Evolutionary conservation across 2,797 vertebrate genomes (phyloP).

Genomic region (Gouania willdenowi): DNA sequence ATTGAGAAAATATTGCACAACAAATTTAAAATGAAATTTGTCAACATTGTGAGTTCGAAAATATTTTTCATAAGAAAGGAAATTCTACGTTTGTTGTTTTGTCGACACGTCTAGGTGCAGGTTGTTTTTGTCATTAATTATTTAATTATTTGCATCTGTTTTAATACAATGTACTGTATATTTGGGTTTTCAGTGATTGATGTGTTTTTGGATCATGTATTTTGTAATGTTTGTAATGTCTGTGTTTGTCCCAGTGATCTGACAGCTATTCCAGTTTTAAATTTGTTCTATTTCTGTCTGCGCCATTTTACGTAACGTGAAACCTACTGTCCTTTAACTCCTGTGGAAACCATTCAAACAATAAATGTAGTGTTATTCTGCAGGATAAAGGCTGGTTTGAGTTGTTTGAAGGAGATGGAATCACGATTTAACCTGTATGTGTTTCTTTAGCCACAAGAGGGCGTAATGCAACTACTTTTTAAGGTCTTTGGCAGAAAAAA

Average conservation of each 20-base stretch:
- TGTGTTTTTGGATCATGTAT: constrained; percentile 19
- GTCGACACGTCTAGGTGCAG: too few relatives aligned
- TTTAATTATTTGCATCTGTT: constrained; percentile 53
- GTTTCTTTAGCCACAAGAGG: constrained; percentile 42
- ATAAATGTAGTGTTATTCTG: constrained; percentile 36
- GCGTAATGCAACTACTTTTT: constrained; percentile 22
- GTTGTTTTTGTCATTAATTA: too few relatives aligned
- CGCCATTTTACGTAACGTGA: constrained; percentile 20
- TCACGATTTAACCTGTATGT: too few relatives aligned
- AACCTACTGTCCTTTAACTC: constrained; percentile 22
- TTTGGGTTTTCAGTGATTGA: constrained; percentile 33
- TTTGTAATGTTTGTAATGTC: constrained; percentile 38
- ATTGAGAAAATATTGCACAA: constrained; percentile 54
- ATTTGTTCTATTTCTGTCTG: constrained; percentile 42
- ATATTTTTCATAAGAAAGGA: constrained; percentile 55
- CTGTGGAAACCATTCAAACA: constrained; percentile 43
- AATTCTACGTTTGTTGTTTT: too few relatives aligned
- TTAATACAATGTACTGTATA: constrained; percentile 51
- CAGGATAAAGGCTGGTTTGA: too few relatives aligned
- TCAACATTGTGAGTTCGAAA: constrained; percentile 31
- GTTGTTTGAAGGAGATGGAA: too few relatives aligned
- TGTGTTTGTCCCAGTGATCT: constrained; percentile 35
- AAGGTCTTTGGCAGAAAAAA: too few relatives aligned
- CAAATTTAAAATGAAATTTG: constrained; percentile 30
- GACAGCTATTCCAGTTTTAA: constrained; percentile 22